These are phyloP conservation scores for Sarcophilus harrisii DNA, from an alignment of 2,797 vertebrate species.

Conservation along the genomic window DNA sequence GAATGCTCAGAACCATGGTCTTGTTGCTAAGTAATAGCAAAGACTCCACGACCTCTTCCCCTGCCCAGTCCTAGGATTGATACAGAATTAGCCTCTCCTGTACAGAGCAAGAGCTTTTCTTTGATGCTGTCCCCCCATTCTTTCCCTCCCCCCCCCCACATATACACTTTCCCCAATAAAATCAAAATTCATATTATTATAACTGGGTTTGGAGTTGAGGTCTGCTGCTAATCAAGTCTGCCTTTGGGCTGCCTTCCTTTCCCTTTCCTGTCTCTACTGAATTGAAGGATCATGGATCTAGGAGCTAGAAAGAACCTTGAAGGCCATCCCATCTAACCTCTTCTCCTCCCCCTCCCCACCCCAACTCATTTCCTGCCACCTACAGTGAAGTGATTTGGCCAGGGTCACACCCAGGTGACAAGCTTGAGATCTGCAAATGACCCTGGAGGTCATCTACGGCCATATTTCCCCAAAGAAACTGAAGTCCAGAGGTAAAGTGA, in stretches of 20 bases:
- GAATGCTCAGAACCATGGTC: neutral
- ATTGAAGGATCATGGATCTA: neutral
- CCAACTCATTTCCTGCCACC: neutral
- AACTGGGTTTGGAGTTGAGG: neutral
- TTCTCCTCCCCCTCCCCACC: too few species aligned
- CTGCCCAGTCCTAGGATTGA: neutral
- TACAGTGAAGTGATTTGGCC: neutral
- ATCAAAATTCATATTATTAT: neutral
- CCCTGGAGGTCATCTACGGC: neutral
- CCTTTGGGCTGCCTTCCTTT: neutral
- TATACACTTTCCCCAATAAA: neutral
- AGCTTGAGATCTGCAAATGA: neutral
- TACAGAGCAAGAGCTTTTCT: neutral
- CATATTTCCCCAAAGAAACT: neutral
- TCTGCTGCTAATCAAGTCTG: neutral
- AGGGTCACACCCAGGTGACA: neutral
- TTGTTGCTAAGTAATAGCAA: neutral
- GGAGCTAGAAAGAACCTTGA: neutral
- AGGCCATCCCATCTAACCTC: too few species aligned
- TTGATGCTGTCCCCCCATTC: neutral
- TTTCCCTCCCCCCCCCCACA: too few species aligned
- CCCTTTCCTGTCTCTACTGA: neutral
- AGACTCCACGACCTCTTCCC: neutral
- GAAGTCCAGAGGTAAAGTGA: neutral
- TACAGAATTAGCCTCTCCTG: neutral